A percentile compares a stretch with the other conserved stretches of the same genome.
Evolutionary conservation across 2,888 invertebrate genomes (phyloP).

Genomic region (Cremastobaeus sp.): DNA sequence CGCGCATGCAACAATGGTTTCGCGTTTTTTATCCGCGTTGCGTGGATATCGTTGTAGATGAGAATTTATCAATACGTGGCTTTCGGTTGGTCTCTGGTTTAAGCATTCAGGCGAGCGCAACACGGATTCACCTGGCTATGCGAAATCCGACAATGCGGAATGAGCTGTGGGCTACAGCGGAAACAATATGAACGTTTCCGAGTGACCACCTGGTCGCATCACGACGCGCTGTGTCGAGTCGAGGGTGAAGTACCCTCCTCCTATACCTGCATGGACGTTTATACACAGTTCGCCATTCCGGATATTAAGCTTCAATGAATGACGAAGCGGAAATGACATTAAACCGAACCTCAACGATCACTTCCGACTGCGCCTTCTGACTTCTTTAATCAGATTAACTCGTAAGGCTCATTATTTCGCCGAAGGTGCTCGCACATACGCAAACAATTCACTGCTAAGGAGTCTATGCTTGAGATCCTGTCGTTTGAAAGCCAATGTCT

Average conservation of each 20-base stretch:
- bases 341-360: slow-evolving; percentile 64
- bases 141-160: slow-evolving; percentile 65
- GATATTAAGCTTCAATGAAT: slow-evolving; percentile 69
- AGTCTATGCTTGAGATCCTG: too few relatives aligned
- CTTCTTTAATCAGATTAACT: slow-evolving; percentile 30
- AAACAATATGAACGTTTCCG: slow-evolving; percentile 65
- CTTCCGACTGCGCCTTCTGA: slow-evolving; percentile 32
- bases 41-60: slow-evolving; percentile 38
- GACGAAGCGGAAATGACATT: slow-evolving; percentile 73
- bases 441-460: too few relatives aligned
- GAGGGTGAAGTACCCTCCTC: slow-evolving; percentile 55
- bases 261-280: slow-evolving; percentile 19
- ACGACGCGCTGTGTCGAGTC: slow-evolving; percentile 45
- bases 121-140: slow-evolving; percentile 67
- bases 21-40: slow-evolving; percentile 56
- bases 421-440: too few relatives aligned
- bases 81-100: slow-evolving; percentile 59
- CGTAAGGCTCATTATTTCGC: too few relatives aligned
- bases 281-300: slow-evolving; percentile 62
- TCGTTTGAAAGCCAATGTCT: too few relatives aligned
- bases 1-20: slow-evolving; percentile 56
- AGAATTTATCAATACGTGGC: slow-evolving; percentile 59
- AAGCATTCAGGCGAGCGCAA: slow-evolving; percentile 54
- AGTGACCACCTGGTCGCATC: slow-evolving; percentile 66
- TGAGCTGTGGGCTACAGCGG: slow-evolving; percentile 58